Evolutionary conservation across 2,113 vertebrate genomes (phyloP).

Genomic region (Oncorhynchus tshawytscha): DNA sequence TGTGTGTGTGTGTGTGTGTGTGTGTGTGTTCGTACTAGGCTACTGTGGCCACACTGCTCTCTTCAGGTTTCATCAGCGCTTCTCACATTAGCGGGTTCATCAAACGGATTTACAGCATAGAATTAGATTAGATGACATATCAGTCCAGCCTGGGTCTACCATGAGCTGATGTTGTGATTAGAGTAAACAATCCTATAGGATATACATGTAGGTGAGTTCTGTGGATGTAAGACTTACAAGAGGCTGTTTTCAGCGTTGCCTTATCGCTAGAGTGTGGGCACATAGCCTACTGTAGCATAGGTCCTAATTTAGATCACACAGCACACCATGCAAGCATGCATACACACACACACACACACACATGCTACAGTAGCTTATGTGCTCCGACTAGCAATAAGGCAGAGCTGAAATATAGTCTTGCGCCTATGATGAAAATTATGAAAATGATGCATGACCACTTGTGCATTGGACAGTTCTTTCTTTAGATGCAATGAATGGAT

Average conservation of each 20-base stretch:
- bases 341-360: no score
- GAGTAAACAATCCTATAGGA: background rate
- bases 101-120: background rate
- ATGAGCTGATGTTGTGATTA: background rate
- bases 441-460: constrained; percentile 1
- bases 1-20: no score
- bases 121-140: background rate
- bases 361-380: no score
- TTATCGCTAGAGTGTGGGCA: no score
- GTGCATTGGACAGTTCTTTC: constrained; percentile 65
- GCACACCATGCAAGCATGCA: no score
- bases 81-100: background rate
- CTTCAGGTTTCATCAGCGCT: background rate
- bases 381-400: background rate
- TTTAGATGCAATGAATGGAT: constrained; percentile 73
- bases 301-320: no score
- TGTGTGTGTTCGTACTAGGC: no score
- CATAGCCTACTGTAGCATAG: no score
- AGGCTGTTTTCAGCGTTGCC: no score
- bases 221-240: no score
- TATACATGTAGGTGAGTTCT: no score
- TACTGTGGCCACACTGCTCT: no score
- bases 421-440: background rate
- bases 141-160: background rate
- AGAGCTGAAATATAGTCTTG: constrained; percentile 1